Evolutionary conservation across 53 echinoderm and acorn worm species (phyloP).

Genomic region (Zoroaster sp.): DNA sequence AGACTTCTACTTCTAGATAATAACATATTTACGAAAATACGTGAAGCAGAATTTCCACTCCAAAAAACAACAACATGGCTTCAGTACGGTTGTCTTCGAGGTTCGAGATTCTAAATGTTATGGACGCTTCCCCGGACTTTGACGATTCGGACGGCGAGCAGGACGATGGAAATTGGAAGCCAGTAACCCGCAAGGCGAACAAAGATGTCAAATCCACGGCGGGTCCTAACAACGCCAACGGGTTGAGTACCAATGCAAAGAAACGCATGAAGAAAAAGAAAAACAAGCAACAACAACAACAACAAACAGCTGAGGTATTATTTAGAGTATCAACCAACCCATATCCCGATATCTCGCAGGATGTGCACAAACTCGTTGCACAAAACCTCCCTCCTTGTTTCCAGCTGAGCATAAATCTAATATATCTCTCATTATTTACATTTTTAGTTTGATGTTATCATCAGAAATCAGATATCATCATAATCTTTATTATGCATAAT

Average conservation of each 20-base stretch:
- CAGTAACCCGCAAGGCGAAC: not conserved
- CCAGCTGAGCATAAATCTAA: too few relatives aligned
- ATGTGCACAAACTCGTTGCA: too few relatives aligned
- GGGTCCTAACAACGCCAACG: not conserved
- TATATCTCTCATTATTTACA: too few relatives aligned
- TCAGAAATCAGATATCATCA: too few relatives aligned
- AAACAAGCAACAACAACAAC: conserved; percentile 65
- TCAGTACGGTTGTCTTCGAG: conserved; percentile 67
- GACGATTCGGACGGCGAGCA: conserved; percentile 51
- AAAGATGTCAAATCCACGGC: conserved; percentile 20
- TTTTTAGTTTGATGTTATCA: too few relatives aligned
- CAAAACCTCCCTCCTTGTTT: too few relatives aligned
- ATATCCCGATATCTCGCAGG: too few relatives aligned
- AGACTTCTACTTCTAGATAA: too few relatives aligned
- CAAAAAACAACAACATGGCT: conserved; percentile 52
- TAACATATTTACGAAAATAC: too few relatives aligned
- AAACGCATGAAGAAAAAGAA: conserved; percentile 76
- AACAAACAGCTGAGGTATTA: conserved; percentile 57
- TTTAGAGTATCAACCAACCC: not conserved
- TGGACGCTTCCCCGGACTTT: conserved; percentile 59
- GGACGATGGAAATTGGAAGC: not conserved
- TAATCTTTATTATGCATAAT: too few relatives aligned
- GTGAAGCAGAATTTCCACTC: not conserved
- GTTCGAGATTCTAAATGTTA: conserved; percentile 66
- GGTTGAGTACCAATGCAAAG: conserved; percentile 62